These are phyloP conservation scores for Stegophylla sp. DNA, from an alignment of 2,888 invertebrate genomes.

Conservation along the genomic window DNA sequence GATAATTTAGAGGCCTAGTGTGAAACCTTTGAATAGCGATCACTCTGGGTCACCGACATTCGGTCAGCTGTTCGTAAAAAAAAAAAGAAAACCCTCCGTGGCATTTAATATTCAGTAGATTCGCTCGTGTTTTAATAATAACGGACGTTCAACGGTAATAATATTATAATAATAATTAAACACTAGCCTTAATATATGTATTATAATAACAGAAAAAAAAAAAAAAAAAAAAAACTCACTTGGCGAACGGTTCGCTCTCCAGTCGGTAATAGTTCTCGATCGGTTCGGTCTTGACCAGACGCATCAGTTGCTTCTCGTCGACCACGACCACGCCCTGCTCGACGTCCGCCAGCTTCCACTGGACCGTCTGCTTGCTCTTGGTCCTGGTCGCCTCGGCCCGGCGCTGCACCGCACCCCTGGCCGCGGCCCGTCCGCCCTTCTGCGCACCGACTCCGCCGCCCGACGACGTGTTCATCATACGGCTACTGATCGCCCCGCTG, in stretches of 20 bases:
- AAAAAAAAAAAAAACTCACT: conserved; percentile 64
- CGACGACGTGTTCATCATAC: conserved; percentile 41
- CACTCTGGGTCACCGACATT: too few species aligned
- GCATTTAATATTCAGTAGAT: too few species aligned
- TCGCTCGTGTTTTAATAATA: too few species aligned
- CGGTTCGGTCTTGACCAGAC: conserved; percentile 68
- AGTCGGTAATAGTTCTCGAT: conserved; percentile 67
- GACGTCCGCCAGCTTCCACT: conserved; percentile 67
- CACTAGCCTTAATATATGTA: too few species aligned
- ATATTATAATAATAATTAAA: too few species aligned
- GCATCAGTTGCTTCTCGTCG: conserved; percentile 66
- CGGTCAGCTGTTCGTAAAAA: too few species aligned
- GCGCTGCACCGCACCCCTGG: conserved; percentile 50
- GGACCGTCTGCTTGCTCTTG: conserved; percentile 63
- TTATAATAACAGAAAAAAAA: not conserved
- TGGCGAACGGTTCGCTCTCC: conserved; percentile 68
- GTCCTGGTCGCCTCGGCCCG: conserved; percentile 43
- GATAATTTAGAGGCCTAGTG: too few species aligned
- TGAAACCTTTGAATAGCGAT: too few species aligned
- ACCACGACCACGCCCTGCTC: conserved; percentile 67
- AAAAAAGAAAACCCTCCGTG: too few species aligned
- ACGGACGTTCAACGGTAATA: too few species aligned
- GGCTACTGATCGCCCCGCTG: conserved; percentile 55
- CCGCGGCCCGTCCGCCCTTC: conserved; percentile 42
- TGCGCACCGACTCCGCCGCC: not conserved